Base-by-base conservation (phyloP, 1,140 invertebrate species). In the Nasonia vitripennis region DNA sequence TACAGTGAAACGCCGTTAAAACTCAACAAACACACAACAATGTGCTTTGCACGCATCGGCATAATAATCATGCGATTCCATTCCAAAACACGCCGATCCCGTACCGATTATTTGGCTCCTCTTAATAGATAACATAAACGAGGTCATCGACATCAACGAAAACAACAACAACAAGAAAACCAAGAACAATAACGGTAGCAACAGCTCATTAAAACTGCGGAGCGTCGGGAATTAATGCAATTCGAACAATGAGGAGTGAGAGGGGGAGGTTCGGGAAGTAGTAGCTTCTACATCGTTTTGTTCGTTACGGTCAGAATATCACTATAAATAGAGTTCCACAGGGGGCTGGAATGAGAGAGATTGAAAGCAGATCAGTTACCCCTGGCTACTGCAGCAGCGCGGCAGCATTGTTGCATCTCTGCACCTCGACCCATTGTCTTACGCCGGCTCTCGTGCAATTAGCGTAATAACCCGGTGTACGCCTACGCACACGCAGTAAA, bases 341-440 rank as follows among this genome's bases (percentile, higher is more conserved):
- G 55, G 55, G 55, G 17, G 17, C 6, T 20, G 17, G 55, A n/a
- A 4, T 20, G 55, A n/a, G 55, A 62, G 55, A 20, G 55, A 62
- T 37, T 37, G 34, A 17, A 55, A 62, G 55, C 55, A 62, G 55
- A 62, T 62, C 55, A 7, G 55, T 62, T 62, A 62, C 55, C 55
- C 55, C 12, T 62, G 20, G 20, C 55, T 62, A 62, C 20, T 62
- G 55, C 55, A 62, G 17, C 17, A n/a, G 55, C 55, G 10, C 34
- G 20, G 6, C 68, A 11, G 23, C 68, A 71, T 31, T 34, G 68
- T 27, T 71, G 68, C 31, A 23, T 71, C 9, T 34, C 68, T 71
- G 68, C 68, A 71, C 27, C 27, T 34, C 23, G 68, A 71, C 23
- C 74, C 51, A 78, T 78, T 78, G 77, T 78, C 48, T 78, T 78